These are phyloP conservation scores for Orthonyx spaldingii DNA, from an alignment of 2,113 vertebrate genomes.

Conservation along the genomic window DNA sequence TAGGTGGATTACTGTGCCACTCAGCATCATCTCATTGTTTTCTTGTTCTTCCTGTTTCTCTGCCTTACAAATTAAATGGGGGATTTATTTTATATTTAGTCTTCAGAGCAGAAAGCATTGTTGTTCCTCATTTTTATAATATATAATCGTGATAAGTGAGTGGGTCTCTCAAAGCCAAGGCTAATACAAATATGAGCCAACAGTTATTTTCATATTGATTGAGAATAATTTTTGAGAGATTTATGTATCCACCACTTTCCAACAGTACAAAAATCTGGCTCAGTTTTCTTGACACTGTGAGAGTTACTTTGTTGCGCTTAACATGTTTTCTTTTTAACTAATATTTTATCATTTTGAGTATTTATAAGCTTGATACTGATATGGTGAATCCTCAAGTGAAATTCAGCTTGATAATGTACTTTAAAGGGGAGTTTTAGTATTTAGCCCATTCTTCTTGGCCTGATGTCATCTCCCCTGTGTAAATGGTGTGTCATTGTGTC, in stretches of 20 bases:
- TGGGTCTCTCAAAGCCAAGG: neutral
- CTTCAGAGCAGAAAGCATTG: neutral
- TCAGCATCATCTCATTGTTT: neutral
- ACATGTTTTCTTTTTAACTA: neutral
- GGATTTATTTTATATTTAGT: neutral
- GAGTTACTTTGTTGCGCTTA: neutral
- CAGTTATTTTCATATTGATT: neutral
- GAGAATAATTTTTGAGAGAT: neutral
- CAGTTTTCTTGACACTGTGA: neutral
- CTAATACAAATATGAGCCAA: neutral
- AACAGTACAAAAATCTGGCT: neutral
- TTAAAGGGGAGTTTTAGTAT: neutral
- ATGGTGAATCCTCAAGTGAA: neutral
- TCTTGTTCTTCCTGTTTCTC: slow-evolving; percentile 17
- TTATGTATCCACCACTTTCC: neutral
- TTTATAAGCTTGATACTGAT: neutral
- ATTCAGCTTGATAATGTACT: neutral
- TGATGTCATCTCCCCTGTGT: neutral
- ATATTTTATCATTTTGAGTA: neutral
- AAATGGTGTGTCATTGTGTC: neutral
- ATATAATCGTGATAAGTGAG: neutral
- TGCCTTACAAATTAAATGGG: neutral
- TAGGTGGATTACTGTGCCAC: neutral
- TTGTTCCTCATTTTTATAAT: neutral
- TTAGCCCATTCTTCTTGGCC: neutral